Conservation (phyloP, 2,113 vertebrate genomes). For the Poecilia latipinna region DNA sequence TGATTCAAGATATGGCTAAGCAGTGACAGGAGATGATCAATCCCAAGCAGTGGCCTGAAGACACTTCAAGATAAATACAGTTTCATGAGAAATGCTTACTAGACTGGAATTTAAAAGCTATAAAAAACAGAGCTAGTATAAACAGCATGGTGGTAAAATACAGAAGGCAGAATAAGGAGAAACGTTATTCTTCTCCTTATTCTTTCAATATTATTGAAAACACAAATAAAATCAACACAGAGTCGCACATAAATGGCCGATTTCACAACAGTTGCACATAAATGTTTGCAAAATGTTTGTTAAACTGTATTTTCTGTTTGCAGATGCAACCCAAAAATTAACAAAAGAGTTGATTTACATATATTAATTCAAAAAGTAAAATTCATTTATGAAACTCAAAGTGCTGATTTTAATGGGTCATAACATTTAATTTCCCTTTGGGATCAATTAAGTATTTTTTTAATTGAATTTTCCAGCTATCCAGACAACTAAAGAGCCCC, state of each 20-base stretch:
- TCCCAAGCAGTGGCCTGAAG: neutral
- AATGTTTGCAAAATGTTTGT: no score
- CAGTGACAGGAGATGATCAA: neutral
- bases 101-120: neutral
- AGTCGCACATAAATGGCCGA: no score
- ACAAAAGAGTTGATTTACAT: no score
- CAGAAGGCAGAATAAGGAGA: neutral
- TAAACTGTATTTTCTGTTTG: no score
- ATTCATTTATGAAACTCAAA: neutral
- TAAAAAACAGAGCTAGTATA: neutral
- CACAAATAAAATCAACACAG: no score
- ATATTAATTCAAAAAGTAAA: no score
- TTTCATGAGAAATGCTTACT: conserved; percentile 1
- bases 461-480: neutral
- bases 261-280: no score
- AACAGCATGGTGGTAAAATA: neutral
- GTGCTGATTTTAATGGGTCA: neutral
- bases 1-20: neutral
- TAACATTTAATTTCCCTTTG: no score
- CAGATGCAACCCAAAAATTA: no score
- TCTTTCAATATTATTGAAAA: neutral
- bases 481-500: no score
- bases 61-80: neutral
- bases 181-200: no score
- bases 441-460: no score